These are phyloP conservation scores for Bergia puertoricense DNA, from an alignment of 92 coral and sea anemone species.

Conservation along the genomic window DNA sequence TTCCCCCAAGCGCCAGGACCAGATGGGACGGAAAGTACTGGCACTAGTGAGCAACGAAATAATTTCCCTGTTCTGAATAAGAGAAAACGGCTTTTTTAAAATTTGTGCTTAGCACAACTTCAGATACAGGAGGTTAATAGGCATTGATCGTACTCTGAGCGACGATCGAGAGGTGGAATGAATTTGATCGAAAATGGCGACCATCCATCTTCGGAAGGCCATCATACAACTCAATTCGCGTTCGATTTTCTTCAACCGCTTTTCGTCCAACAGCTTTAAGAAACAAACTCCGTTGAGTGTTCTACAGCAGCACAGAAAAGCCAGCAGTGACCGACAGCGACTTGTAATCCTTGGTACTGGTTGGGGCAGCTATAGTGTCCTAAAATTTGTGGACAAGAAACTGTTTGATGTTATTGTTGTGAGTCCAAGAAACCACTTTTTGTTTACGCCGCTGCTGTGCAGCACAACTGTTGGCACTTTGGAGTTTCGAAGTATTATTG, in stretches of 20 bases:
- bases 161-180: too few relatives aligned
- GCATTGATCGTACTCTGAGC: too few relatives aligned
- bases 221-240: not conserved
- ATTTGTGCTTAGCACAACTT: too few relatives aligned
- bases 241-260: not conserved
- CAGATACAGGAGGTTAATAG: too few relatives aligned
- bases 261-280: not conserved
- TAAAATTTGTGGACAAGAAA: conserved; percentile 88
- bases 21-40: too few relatives aligned
- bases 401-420: conserved; percentile 90
- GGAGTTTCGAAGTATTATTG: conserved; percentile 97
- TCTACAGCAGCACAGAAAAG: conserved; percentile 15
- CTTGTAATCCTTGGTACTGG: conserved; percentile 95
- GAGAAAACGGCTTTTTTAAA: too few relatives aligned
- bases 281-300: not conserved
- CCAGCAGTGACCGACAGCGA: conserved; percentile 55
- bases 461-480: conserved; percentile 97
- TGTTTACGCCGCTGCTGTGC: conserved; percentile 91
- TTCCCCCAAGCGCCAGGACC: too few relatives aligned
- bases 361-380: conserved; percentile 97
- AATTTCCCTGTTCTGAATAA: too few relatives aligned
- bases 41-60: too few relatives aligned
- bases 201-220: not conserved
- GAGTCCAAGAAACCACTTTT: conserved; percentile 95
- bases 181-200: not conserved